A percentile compares a stretch with the other conserved stretches of the same genome.
phyloP scores from a whole-genome alignment of 2,888 invertebrate genomes.

The Metacarcinus magister region DNA sequence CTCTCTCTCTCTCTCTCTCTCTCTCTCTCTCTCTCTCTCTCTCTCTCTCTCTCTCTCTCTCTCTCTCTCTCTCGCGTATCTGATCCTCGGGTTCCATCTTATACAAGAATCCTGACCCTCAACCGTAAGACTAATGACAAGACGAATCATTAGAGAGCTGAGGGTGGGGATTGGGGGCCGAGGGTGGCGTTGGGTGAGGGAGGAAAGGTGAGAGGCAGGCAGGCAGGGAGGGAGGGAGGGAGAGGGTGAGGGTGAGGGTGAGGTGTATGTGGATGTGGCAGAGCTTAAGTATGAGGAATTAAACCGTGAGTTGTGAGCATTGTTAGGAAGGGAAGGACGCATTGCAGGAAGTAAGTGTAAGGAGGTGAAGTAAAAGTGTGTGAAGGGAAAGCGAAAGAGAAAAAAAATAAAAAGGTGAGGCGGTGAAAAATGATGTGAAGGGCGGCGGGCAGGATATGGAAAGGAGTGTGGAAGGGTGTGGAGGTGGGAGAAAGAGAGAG shows the following conservation, averaged over 20 bases:
- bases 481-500: neutral
- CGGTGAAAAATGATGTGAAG: neutral
- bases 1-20: conserved; percentile 34
- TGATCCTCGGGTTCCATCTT: conserved; percentile 10
- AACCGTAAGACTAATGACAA: neutral
- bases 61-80: conserved; percentile 13
- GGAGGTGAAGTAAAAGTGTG: neutral
- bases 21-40: conserved; percentile 46
- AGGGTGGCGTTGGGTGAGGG: neutral
- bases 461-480: neutral
- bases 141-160: conserved; percentile 28
- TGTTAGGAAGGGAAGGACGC: neutral
- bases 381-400: neutral
- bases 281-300: neutral
- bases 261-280: neutral
- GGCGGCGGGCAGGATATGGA: neutral
- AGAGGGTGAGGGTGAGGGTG: neutral
- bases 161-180: neutral
- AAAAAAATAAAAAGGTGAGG: neutral
- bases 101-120: neutral
- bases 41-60: conserved; percentile 21
- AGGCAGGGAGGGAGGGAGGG: neutral
- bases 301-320: neutral
- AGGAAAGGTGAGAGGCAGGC: neutral
- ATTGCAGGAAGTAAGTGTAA: neutral